These are phyloP conservation scores for Prunella himalayana DNA, from an alignment of 2,113 vertebrate genomes.

Conservation along the genomic window DNA sequence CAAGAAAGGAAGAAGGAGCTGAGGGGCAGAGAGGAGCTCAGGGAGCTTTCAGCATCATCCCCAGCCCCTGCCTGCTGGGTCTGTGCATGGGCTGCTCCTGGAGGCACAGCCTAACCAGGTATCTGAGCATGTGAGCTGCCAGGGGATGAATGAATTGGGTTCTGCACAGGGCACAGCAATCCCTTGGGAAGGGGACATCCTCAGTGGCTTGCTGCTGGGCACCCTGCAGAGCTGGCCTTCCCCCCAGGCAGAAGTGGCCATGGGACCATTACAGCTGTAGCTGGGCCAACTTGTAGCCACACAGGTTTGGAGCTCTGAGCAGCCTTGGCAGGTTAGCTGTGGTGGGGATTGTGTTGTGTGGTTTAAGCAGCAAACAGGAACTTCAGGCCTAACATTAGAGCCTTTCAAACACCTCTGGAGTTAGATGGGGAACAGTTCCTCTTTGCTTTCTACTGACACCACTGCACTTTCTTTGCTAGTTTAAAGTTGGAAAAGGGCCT, in stretches of 20 bases:
- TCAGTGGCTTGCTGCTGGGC: neutral
- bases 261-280: neutral
- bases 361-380: neutral
- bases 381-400: neutral
- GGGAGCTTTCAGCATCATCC: neutral
- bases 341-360: neutral
- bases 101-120: neutral
- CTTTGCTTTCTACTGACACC: neutral
- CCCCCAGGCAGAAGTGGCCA: neutral
- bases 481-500: neutral
- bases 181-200: neutral
- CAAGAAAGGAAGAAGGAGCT: neutral
- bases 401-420: neutral
- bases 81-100: neutral
- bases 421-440: neutral
- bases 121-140: fast-evolving
- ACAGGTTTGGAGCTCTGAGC: neutral
- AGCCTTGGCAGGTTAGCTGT: neutral
- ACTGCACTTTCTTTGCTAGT: neutral
- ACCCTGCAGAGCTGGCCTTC: neutral
- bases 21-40: neutral
- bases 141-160: neutral
- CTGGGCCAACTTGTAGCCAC: neutral
- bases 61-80: neutral
- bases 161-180: neutral